A percentile compares a stretch with the other conserved stretches of the same genome.
Conservation (phyloP, 2,888 invertebrate species). For the Melinopterus prodromus region DNA sequence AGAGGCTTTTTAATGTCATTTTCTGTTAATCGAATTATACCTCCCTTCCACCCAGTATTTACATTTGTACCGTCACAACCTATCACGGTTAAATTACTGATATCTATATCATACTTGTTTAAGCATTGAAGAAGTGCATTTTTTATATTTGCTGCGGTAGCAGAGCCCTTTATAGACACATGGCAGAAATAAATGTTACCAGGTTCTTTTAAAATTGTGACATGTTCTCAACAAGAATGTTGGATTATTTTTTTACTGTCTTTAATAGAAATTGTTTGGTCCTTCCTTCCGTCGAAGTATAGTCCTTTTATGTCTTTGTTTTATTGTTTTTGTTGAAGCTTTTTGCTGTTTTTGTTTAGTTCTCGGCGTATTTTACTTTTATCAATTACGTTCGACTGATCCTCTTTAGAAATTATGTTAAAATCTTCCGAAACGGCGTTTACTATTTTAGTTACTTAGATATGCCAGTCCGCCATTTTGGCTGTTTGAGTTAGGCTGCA, state of each 20-base stretch:
- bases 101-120: neutral
- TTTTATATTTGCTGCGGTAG: neutral
- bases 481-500: no score
- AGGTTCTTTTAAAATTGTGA: neutral
- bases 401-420: neutral
- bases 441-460: neutral
- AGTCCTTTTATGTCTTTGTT: neutral
- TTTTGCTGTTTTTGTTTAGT: neutral
- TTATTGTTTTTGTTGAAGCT: neutral
- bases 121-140: neutral
- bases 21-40: no score
- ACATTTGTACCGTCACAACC: no score
- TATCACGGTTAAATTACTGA: neutral
- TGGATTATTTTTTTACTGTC: neutral
- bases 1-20: no score
- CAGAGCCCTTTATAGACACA: neutral
- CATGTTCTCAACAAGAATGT: neutral
- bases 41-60: no score
- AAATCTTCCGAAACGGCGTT: neutral
- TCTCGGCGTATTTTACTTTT: conserved; percentile 4
- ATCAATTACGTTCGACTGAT: neutral
- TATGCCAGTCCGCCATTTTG: no score
- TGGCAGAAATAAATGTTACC: neutral
- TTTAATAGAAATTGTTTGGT: neutral
- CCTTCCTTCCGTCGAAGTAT: neutral